Evolutionary conservation across 2,113 vertebrate species (phyloP), one percentile per base, ranked within the genome.

Genomic region (Nerophis lumbriciformis): DNA sequence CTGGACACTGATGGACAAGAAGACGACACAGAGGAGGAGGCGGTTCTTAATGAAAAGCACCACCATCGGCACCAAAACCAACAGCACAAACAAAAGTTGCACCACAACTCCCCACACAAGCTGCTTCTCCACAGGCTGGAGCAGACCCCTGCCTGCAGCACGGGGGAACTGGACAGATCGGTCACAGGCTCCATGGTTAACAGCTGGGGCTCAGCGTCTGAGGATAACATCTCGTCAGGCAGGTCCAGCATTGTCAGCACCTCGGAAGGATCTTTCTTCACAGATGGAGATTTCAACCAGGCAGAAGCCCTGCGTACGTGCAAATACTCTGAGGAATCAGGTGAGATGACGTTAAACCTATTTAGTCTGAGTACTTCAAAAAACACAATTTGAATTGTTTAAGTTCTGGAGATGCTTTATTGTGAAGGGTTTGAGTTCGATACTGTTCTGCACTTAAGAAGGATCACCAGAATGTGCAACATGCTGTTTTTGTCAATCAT

Each of bases 151-250:
- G 94, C 94, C 59, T 97, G 94, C 62, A 97, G 95, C 15, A 89
- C 92, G 0, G 94, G 94, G 42, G 95, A 98, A 83, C 84, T 97
- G 67, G 95, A 97, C 85, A 93, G 93, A 79, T 97, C 95, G 0
- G 93, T 95, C 57, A 94, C 94, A 0, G 95, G 95, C 6, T 98
- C 95, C 68, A 95, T 97, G 95, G 94, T 97, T 81, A 97, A 98
- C 51, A 95, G 95, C 82, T 97, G 95, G 95, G 95, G 95, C 64
- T 98, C 95, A 0, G 95, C 95, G 52, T 98, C 95, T 0, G 95
- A 98, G 63, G 94, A 94, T 73, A 94, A 94, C 88, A 93, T 94
- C 75, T 97, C 95, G 47, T 96, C 94, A 0, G 94, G 94, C 50
- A 90, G 94, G 51, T 98, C 95, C 83, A 98, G 95, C 0, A 81